A percentile compares a stretch with the other conserved stretches of the same genome.
phyloP scores from a whole-genome alignment of 2,797 vertebrate genomes.

The Graptemys geographica region DNA sequence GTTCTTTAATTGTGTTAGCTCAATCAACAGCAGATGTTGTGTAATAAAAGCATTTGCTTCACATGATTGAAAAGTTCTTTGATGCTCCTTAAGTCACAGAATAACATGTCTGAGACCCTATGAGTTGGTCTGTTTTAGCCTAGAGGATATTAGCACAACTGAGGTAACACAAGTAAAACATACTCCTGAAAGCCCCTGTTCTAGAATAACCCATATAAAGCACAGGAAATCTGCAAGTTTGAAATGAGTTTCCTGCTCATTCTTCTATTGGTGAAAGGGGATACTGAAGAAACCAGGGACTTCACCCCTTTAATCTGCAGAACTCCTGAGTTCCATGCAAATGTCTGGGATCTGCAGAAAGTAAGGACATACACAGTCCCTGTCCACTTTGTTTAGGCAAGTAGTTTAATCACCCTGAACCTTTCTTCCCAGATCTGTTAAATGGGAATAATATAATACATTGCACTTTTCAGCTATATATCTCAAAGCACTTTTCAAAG shows the following conservation, averaged over 20 bases:
- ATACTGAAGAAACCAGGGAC: constrained; percentile 21
- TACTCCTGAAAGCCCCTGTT: constrained; percentile 39
- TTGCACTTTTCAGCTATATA: not conserved
- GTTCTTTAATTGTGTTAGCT: constrained; percentile 12
- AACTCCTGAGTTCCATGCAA: constrained; percentile 41
- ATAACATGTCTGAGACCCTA: constrained; percentile 59
- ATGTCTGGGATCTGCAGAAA: not conserved
- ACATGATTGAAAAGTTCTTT: constrained; percentile 5
- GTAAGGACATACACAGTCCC: not conserved
- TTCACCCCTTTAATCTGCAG: not conserved
- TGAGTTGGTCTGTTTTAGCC: constrained; percentile 43
- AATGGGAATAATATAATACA: not conserved
- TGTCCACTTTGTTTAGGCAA: not conserved
- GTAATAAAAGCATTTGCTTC: not conserved
- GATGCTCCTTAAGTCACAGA: constrained; percentile 33
- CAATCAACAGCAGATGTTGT: not conserved
- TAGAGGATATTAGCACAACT: constrained; percentile 56
- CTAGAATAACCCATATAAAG: constrained; percentile 42
- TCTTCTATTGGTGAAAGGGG: constrained; percentile 30
- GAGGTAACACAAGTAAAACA: constrained; percentile 54
- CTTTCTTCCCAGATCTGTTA: constrained; percentile 12
- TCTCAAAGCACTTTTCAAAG: not conserved
- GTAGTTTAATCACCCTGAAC: constrained; percentile 25
- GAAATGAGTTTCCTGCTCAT: constrained; percentile 31
- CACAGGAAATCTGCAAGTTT: constrained; percentile 34